Percentiles rank a stretch among this genome's conserved stretches.
These are phyloP conservation scores for Oedothorax gibbosus DNA, from an alignment of 1,140 invertebrate genomes.

Conservation along the genomic window DNA sequence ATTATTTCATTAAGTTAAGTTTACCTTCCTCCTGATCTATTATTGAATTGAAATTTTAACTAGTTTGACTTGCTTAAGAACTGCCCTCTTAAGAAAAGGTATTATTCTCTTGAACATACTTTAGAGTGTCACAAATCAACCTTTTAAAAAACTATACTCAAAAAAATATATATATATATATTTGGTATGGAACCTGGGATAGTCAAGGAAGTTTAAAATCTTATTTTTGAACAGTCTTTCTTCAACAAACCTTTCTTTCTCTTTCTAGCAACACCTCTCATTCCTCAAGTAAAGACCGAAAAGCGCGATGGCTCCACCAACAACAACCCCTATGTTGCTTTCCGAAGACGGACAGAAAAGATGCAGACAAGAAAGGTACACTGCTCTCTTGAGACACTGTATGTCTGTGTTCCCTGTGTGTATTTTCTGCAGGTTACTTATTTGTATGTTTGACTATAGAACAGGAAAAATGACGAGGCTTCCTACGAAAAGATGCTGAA, in stretches of 20 bases:
- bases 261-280: slow-evolving; percentile 72
- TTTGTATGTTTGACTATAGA: slow-evolving; percentile 69
- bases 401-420: not conserved
- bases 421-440: not conserved
- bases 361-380: slow-evolving; percentile 96
- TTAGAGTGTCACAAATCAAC: too few species aligned
- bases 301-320: slow-evolving; percentile 83
- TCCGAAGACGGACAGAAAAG: slow-evolving; percentile 95
- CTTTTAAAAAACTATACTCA: too few species aligned
- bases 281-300: slow-evolving; percentile 94
- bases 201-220: too few species aligned
- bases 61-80: too few species aligned
- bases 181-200: too few species aligned
- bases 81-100: too few species aligned
- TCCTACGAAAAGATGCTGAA: slow-evolving; percentile 99
- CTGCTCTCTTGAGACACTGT: not conserved
- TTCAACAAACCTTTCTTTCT: not conserved
- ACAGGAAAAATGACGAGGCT: slow-evolving; percentile 98
- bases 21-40: too few species aligned
- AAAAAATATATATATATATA: too few species aligned
- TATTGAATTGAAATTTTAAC: too few species aligned
- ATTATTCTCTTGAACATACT: too few species aligned
- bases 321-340: slow-evolving; percentile 98
- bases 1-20: too few species aligned
- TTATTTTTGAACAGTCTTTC: too few species aligned